A percentile compares a stretch with the other conserved stretches of the same genome.
phyloP scores from a whole-genome alignment of 64 coral and sea anemone genomes.

The Actinia tenebrosa region DNA sequence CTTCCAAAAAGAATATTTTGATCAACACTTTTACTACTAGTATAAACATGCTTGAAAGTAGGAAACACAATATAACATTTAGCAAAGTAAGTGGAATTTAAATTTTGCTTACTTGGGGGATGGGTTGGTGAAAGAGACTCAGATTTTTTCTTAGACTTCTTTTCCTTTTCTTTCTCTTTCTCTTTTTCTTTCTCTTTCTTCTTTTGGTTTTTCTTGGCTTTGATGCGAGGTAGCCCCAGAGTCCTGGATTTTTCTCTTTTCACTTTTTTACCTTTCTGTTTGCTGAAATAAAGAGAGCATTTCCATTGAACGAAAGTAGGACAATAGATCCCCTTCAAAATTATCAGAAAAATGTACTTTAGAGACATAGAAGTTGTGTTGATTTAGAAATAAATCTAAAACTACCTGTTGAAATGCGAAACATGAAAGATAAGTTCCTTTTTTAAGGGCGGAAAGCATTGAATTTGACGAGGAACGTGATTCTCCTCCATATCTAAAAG shows the following conservation, averaged over 20 bases:
- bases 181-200: constrained; percentile 79
- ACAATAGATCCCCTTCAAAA: background rate
- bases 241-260: constrained; percentile 87
- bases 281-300: constrained; percentile 13
- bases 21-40: background rate
- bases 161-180: constrained; percentile 79
- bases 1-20: background rate
- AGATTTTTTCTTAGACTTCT: constrained; percentile 74
- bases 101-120: constrained; percentile 38
- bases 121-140: constrained; percentile 47
- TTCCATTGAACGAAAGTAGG: background rate
- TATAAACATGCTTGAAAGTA: constrained; percentile 2
- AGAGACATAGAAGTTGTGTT: background rate
- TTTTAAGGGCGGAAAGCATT: constrained; percentile 15
- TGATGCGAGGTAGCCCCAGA: constrained; percentile 50
- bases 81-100: background rate
- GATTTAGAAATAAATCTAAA: background rate
- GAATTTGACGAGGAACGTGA: constrained; percentile 3
- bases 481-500: background rate
- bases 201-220: constrained; percentile 84
- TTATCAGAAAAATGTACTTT: background rate
- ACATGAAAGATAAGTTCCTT: constrained; percentile 5
- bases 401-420: constrained; percentile 15
- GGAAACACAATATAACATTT: background rate
- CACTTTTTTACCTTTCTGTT: constrained; percentile 85